Evolutionary conservation across 2,888 invertebrate species (phyloP), one percentile per base, ranked within the genome.

Genomic region (Clitarchus hookeri): DNA sequence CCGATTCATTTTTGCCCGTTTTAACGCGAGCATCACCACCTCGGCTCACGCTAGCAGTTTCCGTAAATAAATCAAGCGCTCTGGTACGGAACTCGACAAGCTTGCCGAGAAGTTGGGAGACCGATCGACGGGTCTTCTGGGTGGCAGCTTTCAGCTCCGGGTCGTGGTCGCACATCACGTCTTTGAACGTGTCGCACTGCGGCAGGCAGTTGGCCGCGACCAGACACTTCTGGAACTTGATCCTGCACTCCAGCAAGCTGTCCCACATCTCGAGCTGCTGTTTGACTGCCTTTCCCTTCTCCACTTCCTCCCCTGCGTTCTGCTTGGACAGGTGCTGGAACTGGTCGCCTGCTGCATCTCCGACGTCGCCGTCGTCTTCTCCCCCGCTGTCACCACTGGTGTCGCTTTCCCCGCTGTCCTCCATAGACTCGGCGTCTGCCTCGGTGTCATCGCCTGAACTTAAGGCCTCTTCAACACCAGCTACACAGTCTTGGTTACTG

Each of bases 141-240:
- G 93, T 91, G 88, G 93, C 92, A 16, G 93, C 92, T 44, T 91
- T 89, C 90, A 95, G 95, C 53, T 94, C 93, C 78, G 92, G 90
- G 83, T 92, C 92, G 0, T 92, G 90, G 54, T 88, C 89, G 79
- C 90, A 88, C 87, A 91, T 92, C 65, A 94, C 91, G 84, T 92
- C 89, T 16, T 91, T 90, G 89, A 94, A 94, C 11, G 90, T 90
- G 12, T 94, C 93, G 27, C 92, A 90, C 89, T 96, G 94, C 0
- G 98, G 98, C 91, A 98, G 93, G 90, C 95, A 95, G 91, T 98
- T 98, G 0, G 95, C 94, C 23, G 94, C 93, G 82, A 93, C 92
- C 85, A 98, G 91, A 89, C 96, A 94, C 91, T 97, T 96, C 91
- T 98, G 98, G 44, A 98, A 91, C 90, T 96, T 96, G 89, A 98